Evolutionary conservation across 2,888 invertebrate species (phyloP), one percentile per base, ranked within the genome.

Genomic region (Caenorhabditis becei): DNA sequence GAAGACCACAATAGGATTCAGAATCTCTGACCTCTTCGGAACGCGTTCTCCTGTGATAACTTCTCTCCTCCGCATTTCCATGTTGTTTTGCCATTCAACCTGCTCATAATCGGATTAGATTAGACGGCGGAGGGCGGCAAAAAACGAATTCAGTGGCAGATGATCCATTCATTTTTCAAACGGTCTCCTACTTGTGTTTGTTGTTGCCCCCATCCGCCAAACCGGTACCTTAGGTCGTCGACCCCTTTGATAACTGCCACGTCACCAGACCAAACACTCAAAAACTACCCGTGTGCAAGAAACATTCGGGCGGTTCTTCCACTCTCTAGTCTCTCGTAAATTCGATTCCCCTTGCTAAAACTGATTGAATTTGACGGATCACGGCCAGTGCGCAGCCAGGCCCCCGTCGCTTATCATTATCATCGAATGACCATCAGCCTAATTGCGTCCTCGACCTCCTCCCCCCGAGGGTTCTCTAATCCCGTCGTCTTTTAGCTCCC

Each of bases 21-120:
- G n/a, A n/a, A n/a, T n/a, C n/a, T n/a, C n/a, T n/a, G n/a, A n/a
- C n/a, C n/a, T n/a, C n/a, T n/a, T n/a, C n/a, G n/a, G n/a, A n/a
- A n/a, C n/a, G n/a, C n/a, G n/a, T n/a, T n/a, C n/a, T n/a, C n/a
- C n/a, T n/a, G n/a, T n/a, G n/a, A n/a, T n/a, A n/a, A n/a, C n/a
- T n/a, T n/a, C n/a, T n/a, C n/a, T n/a, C n/a, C n/a, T n/a, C n/a
- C 70, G 14, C 4, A 37, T 18, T 53, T 20, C 14, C 61, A 53
- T 66, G 59, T 66, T 59, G 58, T 74, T 74, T 74, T 74, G 65
- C 41, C 66, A 65, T 65, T 58, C 72, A 72, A 63, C 56, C 71
- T 62, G 63, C 63, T 72, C 56, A 59, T 74, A 66, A 74, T 74
- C 65, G 51, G 74, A 66, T 74, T 63, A 74, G 72, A 65, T 72